Conservation (phyloP, 2,888 invertebrate species). For the Tortricodes alternella region DNA sequence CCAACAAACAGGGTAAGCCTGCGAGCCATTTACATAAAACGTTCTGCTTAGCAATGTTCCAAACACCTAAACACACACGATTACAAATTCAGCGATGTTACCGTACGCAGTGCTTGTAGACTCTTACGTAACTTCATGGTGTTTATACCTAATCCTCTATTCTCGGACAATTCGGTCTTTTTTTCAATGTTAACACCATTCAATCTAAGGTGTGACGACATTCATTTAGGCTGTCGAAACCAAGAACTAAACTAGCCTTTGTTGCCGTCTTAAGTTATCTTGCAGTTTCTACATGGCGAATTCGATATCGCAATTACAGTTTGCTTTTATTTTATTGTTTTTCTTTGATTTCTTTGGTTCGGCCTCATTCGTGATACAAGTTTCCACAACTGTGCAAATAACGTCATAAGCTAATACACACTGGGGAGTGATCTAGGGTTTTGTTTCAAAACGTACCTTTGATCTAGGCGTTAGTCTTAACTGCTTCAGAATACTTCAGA, state of each 20-base stretch:
- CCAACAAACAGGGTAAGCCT: background rate
- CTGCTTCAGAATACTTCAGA: background rate
- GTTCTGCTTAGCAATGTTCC: constrained; percentile 2
- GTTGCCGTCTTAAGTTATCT: too few relatives aligned
- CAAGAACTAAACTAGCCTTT: too few relatives aligned
- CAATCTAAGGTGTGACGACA: background rate
- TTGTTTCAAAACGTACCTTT: too few relatives aligned
- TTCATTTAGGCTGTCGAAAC: background rate
- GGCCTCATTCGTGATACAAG: too few relatives aligned
- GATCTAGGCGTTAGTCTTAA: too few relatives aligned
- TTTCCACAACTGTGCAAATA: too few relatives aligned
- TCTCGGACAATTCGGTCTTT: constrained; percentile 22
- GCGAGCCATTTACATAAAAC: constrained; percentile 1
- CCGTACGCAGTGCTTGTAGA: constrained; percentile 7
- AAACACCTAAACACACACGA: constrained; percentile 27
- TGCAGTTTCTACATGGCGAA: too few relatives aligned
- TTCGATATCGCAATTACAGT: too few relatives aligned
- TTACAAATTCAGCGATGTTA: constrained; percentile 27
- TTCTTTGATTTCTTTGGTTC: too few relatives aligned
- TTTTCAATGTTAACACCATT: constrained; percentile 19
- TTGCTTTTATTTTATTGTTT: too few relatives aligned
- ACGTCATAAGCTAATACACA: too few relatives aligned
- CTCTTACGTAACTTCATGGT: constrained; percentile 21
- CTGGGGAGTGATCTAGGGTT: too few relatives aligned
- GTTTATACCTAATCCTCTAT: constrained; percentile 25